These are phyloP conservation scores for Neodon shergylaensis DNA, from an alignment of 2,113 vertebrate species.

Conservation along the genomic window DNA sequence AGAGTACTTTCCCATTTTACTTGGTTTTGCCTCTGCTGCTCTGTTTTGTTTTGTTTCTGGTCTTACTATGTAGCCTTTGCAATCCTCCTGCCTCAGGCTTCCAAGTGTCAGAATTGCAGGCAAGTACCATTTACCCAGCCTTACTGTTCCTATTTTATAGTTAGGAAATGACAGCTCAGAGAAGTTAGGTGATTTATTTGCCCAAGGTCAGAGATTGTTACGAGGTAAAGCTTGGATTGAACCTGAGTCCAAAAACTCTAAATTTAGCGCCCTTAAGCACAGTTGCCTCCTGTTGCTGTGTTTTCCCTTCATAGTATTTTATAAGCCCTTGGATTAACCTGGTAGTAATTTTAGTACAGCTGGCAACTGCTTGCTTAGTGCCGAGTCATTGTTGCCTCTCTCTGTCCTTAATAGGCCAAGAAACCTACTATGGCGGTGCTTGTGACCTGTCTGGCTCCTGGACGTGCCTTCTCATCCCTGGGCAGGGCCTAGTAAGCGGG, in stretches of 20 bases:
- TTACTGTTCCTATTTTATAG: neutral
- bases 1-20: slow-evolving; percentile 8
- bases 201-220: slow-evolving; percentile 58
- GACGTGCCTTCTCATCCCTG: slow-evolving; percentile 39
- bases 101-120: neutral
- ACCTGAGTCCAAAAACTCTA: slow-evolving; percentile 60
- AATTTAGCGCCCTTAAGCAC: slow-evolving; percentile 67
- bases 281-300: slow-evolving; percentile 69
- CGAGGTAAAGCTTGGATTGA: slow-evolving; percentile 57
- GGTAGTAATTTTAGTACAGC: slow-evolving; percentile 80
- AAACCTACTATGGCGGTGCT: slow-evolving; percentile 51
- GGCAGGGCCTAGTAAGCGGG: slow-evolving; percentile 13
- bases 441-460: slow-evolving; percentile 56
- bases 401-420: slow-evolving; percentile 81
- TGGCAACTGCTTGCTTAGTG: slow-evolving; percentile 75
- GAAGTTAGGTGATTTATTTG: slow-evolving; percentile 59
- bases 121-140: neutral
- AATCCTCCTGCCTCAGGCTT: neutral
- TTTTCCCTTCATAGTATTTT: slow-evolving; percentile 78
- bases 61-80: neutral
- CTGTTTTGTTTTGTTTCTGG: neutral
- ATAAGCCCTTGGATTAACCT: slow-evolving; percentile 76
- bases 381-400: slow-evolving; percentile 78
- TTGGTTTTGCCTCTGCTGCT: slow-evolving; percentile 13
- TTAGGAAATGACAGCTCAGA: slow-evolving; percentile 55